These are phyloP conservation scores for Gryon sp. DNA, from an alignment of 1,140 invertebrate genomes.

Conservation along the genomic window DNA sequence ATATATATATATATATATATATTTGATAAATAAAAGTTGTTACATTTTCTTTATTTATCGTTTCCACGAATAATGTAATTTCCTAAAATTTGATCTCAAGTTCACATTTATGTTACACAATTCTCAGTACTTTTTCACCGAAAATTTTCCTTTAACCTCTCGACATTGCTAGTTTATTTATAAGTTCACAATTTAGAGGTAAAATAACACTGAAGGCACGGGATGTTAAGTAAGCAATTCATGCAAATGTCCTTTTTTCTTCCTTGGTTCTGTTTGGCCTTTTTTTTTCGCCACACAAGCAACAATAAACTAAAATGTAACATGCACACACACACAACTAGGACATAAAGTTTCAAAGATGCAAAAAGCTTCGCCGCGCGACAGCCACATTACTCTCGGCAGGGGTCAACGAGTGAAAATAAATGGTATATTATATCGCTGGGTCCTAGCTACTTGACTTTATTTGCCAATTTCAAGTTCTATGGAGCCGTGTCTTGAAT, in stretches of 20 bases:
- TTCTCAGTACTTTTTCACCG: no score
- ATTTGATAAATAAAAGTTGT: no score
- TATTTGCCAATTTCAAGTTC: slow-evolving; percentile 30
- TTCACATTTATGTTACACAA: no score
- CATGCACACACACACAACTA: neutral
- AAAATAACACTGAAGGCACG: neutral
- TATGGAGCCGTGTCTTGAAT: slow-evolving; percentile 13
- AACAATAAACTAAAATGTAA: slow-evolving; percentile 39
- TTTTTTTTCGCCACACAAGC: slow-evolving; percentile 8
- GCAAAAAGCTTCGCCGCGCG: slow-evolving; percentile 36
- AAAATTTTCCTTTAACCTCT: no score
- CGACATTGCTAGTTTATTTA: no score
- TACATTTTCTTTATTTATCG: no score
- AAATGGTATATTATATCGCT: slow-evolving; percentile 52
- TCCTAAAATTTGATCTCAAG: no score
- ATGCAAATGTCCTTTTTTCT: neutral
- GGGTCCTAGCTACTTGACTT: slow-evolving; percentile 46
- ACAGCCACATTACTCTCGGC: slow-evolving; percentile 35
- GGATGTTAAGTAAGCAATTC: slow-evolving; percentile 2
- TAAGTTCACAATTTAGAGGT: neutral
- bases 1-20: no score
- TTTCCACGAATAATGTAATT: no score
- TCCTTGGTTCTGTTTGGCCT: neutral
- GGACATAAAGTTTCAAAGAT: slow-evolving; percentile 40
- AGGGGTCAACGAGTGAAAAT: slow-evolving; percentile 54